Evolutionary conservation across 2,113 vertebrate species (phyloP).

Genomic region (Brachirus orientalis): DNA sequence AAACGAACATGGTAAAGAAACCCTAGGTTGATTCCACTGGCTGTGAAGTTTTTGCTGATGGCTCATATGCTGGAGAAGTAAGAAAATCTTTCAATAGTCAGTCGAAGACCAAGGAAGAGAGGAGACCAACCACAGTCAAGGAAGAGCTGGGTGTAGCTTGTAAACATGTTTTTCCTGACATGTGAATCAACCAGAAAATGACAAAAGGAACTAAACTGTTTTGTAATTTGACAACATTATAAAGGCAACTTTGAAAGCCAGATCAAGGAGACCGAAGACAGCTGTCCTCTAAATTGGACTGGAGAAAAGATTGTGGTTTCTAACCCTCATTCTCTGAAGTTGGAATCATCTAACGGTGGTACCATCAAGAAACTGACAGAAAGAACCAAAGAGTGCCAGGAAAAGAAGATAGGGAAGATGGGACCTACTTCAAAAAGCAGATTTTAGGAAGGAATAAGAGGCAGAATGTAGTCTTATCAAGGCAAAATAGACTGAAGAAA

Average conservation of each 20-base stretch:
- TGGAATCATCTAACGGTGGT: conserved; percentile 25
- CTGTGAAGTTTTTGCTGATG: conserved; percentile 24
- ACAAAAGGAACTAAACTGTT: conserved; percentile 2
- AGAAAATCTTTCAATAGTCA: background rate
- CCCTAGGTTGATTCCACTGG: background rate
- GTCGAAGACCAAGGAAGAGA: background rate
- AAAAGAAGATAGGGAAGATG: background rate
- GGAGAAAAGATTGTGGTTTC: conserved; percentile 20
- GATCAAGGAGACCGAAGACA: conserved; percentile 10
- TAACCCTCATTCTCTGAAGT: conserved; percentile 23
- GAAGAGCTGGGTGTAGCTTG: background rate
- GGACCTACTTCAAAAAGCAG: conserved; percentile 16
- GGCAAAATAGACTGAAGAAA: conserved; percentile 31
- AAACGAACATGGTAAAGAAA: conserved; percentile 37
- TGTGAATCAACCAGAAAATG: conserved; percentile 4
- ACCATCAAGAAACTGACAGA: conserved; percentile 32
- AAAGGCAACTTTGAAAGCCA: conserved; percentile 1
- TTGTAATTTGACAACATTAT: background rate
- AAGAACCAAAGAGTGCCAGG: conserved; percentile 26
- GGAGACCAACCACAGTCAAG: background rate
- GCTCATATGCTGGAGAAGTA: background rate
- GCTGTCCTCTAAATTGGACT: conserved; percentile 7
- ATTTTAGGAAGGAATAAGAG: conserved; percentile 38
- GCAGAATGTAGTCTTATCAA: conserved; percentile 44
- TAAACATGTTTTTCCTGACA: conserved; percentile 20